These are phyloP conservation scores for Parapsyche elsis DNA, from an alignment of 1,140 invertebrate genomes.

Conservation along the genomic window DNA sequence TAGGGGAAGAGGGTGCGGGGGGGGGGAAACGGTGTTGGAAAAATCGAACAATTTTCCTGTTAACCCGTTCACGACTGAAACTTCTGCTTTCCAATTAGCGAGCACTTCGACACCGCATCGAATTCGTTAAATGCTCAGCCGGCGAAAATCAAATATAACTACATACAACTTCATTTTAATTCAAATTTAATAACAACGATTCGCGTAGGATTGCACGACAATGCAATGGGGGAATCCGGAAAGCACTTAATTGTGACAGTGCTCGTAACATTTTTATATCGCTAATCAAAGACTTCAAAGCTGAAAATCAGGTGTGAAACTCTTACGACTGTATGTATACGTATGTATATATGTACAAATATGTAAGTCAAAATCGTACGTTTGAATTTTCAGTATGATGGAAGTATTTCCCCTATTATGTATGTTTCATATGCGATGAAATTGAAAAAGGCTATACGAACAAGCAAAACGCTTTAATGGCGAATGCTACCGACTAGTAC, in stretches of 20 bases:
- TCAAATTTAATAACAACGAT: too few species aligned
- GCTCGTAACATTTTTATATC: too few species aligned
- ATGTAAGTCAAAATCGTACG: too few species aligned
- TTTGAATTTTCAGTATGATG: neutral
- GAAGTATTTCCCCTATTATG: neutral
- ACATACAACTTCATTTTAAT: too few species aligned
- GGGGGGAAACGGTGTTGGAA: neutral
- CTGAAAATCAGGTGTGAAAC: too few species aligned
- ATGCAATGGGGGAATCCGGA: too few species aligned
- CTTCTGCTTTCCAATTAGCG: slow-evolving; percentile 39
- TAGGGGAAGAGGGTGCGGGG: too few species aligned
- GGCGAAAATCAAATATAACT: neutral
- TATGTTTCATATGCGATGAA: neutral
- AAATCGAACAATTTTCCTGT: slow-evolving; percentile 46
- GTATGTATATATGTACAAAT: neutral
- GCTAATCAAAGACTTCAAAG: too few species aligned
- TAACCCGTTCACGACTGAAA: slow-evolving; percentile 43
- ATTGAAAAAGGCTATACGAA: neutral
- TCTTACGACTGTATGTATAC: too few species aligned
- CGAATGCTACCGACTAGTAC: slow-evolving; percentile 8
- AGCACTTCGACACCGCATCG: slow-evolving; percentile 15
- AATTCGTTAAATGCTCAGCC: slow-evolving; percentile 27
- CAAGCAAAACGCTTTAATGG: slow-evolving; percentile 33
- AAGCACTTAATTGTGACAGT: too few species aligned
- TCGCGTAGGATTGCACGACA: too few species aligned